Base-by-base conservation (phyloP, 2,113 vertebrate species). In the Melanerpes aurifrons region DNA sequence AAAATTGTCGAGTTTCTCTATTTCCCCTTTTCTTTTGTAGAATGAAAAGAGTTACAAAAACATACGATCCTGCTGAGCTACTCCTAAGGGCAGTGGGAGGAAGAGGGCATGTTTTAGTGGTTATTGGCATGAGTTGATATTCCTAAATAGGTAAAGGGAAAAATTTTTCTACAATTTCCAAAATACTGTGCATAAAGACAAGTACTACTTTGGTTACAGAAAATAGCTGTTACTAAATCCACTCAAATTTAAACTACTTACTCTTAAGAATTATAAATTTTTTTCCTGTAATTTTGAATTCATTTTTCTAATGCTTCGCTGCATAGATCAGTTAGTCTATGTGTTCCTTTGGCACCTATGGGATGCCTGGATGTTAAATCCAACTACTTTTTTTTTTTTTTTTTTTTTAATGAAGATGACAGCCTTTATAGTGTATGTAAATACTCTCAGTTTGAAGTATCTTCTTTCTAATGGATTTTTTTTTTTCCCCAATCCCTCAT, bases 1-100 rank as follows among this genome's bases (percentile, higher is more conserved):
- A 94, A 89, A 95, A 94, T 94, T 94, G 62, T 29, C 64, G 59
- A 74, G 56, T 83, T 89, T 66, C 58, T 87, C 86, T 87, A 24
- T 86, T 91, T 48, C 5, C 4, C 24, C 2, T 75, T 75, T 93
- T 89, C 54, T 76, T 89, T 69, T 57, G 25, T 50, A 70, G 29
- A 88, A 73, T 58, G 18, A 24, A 76, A 76, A 72, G 25, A 89
- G 7, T 93, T 61, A 76, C 4, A 11, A 86, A 94, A 94, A 73
- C 50, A 3, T 7, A 9, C n/a, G 25, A 47, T 67, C 85, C 47
- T 94, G 45, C 59, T 90, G 78, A 83, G 71, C 6, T 71, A 16
- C 8, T 92, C 6, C 29, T 83, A 48, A 80, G 25, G 20, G 21
- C 21, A 56, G 21, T 5, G 21, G 40, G 25, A 53, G 50, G 5